Conservation (phyloP, 2,797 vertebrate species). For the Betta splendens region DNA sequence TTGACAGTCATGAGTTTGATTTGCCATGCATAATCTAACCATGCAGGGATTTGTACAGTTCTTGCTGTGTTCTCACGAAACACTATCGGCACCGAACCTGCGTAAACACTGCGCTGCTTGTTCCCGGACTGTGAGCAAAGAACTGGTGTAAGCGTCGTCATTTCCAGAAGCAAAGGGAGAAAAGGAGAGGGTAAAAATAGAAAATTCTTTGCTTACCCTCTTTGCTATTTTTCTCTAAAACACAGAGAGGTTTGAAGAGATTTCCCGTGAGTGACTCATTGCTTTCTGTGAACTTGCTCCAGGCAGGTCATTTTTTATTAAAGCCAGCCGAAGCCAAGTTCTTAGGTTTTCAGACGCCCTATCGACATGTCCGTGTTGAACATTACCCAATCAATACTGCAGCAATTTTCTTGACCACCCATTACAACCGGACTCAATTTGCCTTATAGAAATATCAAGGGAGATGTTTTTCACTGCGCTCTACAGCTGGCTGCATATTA, state of each 20-base stretch:
- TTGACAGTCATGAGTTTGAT: slow-evolving; percentile 47
- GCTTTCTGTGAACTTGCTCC: slow-evolving; percentile 66
- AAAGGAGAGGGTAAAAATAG: slow-evolving; percentile 38
- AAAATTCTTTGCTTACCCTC: slow-evolving; percentile 13
- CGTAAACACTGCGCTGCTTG: slow-evolving; percentile 12
- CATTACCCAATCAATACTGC: slow-evolving; percentile 76
- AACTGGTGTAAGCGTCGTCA: slow-evolving; percentile 3
- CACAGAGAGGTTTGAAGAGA: slow-evolving; percentile 40
- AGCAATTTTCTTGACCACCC: slow-evolving; percentile 71
- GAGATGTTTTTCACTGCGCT: slow-evolving; percentile 28
- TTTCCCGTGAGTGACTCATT: slow-evolving; percentile 65
- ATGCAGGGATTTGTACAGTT: slow-evolving; percentile 39
- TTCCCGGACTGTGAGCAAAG: slow-evolving; percentile 21
- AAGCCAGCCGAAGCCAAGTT: slow-evolving; percentile 62
- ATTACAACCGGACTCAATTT: slow-evolving; percentile 71
- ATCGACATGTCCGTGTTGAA: slow-evolving; percentile 73
- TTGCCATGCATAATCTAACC: slow-evolving; percentile 45
- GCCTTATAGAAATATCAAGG: slow-evolving; percentile 66
- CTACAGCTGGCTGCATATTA: slow-evolving; percentile 42
- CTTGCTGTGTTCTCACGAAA: slow-evolving; percentile 20
- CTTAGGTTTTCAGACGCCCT: slow-evolving; percentile 64
- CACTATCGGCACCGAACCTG: slow-evolving; percentile 25
- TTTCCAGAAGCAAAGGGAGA: slow-evolving; percentile 5
- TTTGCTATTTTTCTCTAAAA: slow-evolving; percentile 38
- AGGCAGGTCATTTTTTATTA: slow-evolving; percentile 73